A percentile compares a stretch with the other conserved stretches of the same genome.
Evolutionary conservation across 2,888 invertebrate species (phyloP).

Genomic region (Horisme vitalbata): DNA sequence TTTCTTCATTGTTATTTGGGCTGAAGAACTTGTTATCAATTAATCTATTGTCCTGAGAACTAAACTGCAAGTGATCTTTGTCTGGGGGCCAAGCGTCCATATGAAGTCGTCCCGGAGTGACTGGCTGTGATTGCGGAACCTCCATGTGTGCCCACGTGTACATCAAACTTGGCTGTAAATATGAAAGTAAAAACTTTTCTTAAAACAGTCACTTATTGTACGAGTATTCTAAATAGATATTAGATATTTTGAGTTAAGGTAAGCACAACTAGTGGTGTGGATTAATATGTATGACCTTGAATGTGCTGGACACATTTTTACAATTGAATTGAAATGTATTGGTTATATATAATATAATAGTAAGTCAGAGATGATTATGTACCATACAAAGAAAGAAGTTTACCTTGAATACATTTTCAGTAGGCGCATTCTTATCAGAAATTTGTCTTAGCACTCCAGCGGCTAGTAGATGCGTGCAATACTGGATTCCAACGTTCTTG

Average conservation of each 20-base stretch:
- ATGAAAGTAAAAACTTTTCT: too few relatives aligned
- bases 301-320: too few relatives aligned
- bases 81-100: conserved; percentile 89
- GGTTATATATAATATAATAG: too few relatives aligned
- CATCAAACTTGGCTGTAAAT: conserved; percentile 91
- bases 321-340: too few relatives aligned
- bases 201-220: too few relatives aligned
- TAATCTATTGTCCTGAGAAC: conserved; percentile 50
- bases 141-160: conserved; percentile 95
- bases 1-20: conserved; percentile 69
- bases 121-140: conserved; percentile 84
- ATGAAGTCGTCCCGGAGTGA: conserved; percentile 89
- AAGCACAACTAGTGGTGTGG: too few relatives aligned
- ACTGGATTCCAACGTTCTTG: conserved; percentile 89
- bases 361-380: too few relatives aligned
- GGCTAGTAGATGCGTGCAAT: conserved; percentile 93
- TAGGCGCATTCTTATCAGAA: conserved; percentile 87
- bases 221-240: too few relatives aligned
- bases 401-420: conserved; percentile 88
- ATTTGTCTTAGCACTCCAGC: conserved; percentile 93
- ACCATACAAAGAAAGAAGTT: too few relatives aligned
- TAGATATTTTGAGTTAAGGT: too few relatives aligned
- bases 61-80: conserved; percentile 46
- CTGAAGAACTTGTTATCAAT: conserved; percentile 54
- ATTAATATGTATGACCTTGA: too few relatives aligned